These are phyloP conservation scores for Ciconia nigra DNA, from an alignment of 2,797 vertebrate genomes.

Conservation along the genomic window DNA sequence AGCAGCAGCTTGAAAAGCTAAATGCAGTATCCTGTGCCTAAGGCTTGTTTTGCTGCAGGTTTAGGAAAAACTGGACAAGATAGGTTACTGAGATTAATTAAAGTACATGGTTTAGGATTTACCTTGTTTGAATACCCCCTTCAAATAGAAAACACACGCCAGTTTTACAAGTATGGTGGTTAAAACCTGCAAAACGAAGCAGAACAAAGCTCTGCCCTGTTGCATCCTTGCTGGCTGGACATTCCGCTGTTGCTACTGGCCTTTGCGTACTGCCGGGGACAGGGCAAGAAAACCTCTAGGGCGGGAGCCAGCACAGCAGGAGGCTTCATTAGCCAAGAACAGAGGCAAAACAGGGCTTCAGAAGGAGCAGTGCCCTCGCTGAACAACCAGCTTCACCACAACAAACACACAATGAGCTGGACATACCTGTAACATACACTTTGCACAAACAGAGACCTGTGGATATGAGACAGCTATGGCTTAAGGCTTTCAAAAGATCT, in stretches of 20 bases:
- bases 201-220: background rate
- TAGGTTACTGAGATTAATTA: background rate
- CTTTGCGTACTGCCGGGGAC: background rate
- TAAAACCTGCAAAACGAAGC: background rate
- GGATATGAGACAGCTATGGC: background rate
- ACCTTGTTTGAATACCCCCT: background rate
- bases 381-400: background rate
- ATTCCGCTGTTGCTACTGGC: background rate
- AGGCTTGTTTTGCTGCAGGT: conserved; percentile 32
- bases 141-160: background rate
- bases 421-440: background rate
- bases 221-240: background rate
- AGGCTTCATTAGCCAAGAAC: background rate
- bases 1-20: conserved; percentile 23
- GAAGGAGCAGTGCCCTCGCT: background rate
- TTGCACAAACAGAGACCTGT: background rate
- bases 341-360: background rate
- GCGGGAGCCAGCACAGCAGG: conserved; percentile 14
- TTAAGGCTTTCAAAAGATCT: conserved; percentile 1
- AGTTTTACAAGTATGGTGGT: background rate
- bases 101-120: background rate
- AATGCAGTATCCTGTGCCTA: background rate
- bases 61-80: background rate
- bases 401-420: background rate
- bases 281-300: background rate